Conservation (phyloP, 2,888 invertebrate genomes). For the Uloborus plumipes region DNA sequence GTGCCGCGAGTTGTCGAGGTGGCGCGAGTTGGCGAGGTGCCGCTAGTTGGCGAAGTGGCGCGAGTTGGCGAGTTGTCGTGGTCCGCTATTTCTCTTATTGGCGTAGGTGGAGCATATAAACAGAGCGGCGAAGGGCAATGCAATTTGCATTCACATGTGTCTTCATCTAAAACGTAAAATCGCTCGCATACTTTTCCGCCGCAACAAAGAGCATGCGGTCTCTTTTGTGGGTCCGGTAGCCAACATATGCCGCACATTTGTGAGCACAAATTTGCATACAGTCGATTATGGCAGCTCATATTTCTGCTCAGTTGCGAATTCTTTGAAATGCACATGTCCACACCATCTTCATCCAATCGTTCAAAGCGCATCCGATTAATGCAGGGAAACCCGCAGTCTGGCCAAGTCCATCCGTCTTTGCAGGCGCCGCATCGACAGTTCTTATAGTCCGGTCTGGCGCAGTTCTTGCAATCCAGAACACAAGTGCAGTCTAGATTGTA, state of each 20-base stretch:
- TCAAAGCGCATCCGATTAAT: background rate
- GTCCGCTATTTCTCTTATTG: background rate
- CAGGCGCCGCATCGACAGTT: conserved; percentile 15
- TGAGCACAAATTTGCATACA: background rate
- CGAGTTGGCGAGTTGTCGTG: too few species aligned
- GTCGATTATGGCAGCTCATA: background rate
- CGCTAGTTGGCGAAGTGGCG: too few species aligned
- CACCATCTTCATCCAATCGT: background rate
- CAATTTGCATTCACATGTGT: conserved; percentile 14
- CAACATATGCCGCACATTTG: background rate
- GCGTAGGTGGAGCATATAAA: conserved; percentile 1
- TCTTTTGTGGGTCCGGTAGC: background rate
- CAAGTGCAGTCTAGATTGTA: conserved; percentile 28
- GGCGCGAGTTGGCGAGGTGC: too few species aligned
- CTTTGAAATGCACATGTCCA: background rate
- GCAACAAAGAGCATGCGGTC: conserved; percentile 2
- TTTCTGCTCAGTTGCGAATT: background rate
- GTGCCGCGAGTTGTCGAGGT: too few species aligned
- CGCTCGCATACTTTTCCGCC: conserved; percentile 18
- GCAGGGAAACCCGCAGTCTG: conserved; percentile 20
- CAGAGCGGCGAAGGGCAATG: background rate
- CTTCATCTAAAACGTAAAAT: conserved; percentile 11
- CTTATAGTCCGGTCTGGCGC: background rate
- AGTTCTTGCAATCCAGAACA: conserved; percentile 20
- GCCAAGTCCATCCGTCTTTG: conserved; percentile 26